phyloP scores from a whole-genome alignment of 2,888 invertebrate species.

The Drosophila recens region DNA sequence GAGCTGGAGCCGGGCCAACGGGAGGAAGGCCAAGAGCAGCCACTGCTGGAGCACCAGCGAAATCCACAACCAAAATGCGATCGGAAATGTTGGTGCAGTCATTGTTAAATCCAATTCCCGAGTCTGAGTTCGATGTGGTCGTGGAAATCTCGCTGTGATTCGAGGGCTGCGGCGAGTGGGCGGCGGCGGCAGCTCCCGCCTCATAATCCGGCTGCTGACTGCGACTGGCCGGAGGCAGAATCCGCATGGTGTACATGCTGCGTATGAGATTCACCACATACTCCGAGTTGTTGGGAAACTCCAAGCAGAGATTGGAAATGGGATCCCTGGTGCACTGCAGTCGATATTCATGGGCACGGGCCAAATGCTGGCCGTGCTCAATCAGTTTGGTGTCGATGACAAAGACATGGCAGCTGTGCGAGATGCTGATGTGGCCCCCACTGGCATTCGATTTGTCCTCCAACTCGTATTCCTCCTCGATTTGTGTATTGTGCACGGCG shows the following conservation, averaged over 20 bases:
- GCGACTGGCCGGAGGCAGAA: conserved; percentile 82
- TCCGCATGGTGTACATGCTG: conserved; percentile 90
- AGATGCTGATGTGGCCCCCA: conserved; percentile 86
- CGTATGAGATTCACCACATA: conserved; percentile 90
- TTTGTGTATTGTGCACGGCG: conserved; percentile 87
- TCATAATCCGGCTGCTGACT: conserved; percentile 74
- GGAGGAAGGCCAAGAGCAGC: conserved; percentile 37
- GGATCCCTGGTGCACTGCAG: conserved; percentile 93
- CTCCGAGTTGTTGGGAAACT: conserved; percentile 95
- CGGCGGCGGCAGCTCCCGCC: conserved; percentile 78
- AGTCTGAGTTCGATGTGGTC: conserved; percentile 97
- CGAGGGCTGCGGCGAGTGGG: conserved; percentile 94
- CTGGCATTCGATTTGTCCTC: conserved; percentile 47
- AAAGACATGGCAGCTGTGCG: conserved; percentile 97
- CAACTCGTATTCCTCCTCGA: conserved; percentile 83
- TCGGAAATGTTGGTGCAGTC: conserved; percentile 94
- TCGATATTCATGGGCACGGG: conserved; percentile 93
- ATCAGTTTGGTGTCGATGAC: conserved; percentile 95
- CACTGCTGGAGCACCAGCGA: conserved; percentile 80
- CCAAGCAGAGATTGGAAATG: conserved; percentile 92
- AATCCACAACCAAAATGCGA: conserved; percentile 91
- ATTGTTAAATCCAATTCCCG: conserved; percentile 97
- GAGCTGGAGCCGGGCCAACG: conserved; percentile 51
- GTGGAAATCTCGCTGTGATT: conserved; percentile 92
- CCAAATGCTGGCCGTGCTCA: conserved; percentile 92